These are phyloP conservation scores for Wasmannia auropunctata DNA, from an alignment of 1,140 invertebrate genomes.

Conservation along the genomic window DNA sequence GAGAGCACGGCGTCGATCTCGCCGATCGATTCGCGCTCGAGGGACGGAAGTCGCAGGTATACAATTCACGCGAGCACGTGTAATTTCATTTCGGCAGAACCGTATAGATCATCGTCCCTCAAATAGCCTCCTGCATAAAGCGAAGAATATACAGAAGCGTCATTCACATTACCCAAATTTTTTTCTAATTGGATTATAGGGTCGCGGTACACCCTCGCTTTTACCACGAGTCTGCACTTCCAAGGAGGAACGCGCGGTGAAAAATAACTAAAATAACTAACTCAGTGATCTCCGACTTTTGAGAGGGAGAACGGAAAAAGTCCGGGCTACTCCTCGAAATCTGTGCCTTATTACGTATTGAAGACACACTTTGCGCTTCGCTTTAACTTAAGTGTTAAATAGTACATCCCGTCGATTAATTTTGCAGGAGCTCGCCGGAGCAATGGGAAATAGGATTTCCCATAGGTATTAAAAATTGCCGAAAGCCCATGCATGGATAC, in stretches of 20 bases:
- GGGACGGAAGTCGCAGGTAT: neutral
- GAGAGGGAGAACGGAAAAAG: neutral
- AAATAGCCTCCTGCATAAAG: neutral
- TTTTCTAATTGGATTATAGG: neutral
- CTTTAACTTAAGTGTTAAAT: neutral
- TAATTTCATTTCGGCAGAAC: neutral
- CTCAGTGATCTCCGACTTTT: no score
- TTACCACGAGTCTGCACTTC: neutral
- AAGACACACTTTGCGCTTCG: neutral
- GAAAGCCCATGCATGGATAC: neutral
- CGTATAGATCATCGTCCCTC: no score
- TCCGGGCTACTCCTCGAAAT: neutral
- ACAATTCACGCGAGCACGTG: neutral
- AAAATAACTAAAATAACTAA: no score
- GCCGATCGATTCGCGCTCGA: slow-evolving; percentile 33
- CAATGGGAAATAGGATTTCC: neutral
- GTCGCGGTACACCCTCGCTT: no score
- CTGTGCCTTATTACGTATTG: neutral
- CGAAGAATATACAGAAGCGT: neutral
- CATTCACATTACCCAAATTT: neutral
- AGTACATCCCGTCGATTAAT: neutral
- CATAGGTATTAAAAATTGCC: neutral
- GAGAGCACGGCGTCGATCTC: slow-evolving; percentile 23
- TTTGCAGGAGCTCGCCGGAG: neutral
- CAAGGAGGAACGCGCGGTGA: neutral